These are phyloP conservation scores for Strigamia transsilvanica DNA, from an alignment of 2,888 invertebrate genomes.

Conservation along the genomic window DNA sequence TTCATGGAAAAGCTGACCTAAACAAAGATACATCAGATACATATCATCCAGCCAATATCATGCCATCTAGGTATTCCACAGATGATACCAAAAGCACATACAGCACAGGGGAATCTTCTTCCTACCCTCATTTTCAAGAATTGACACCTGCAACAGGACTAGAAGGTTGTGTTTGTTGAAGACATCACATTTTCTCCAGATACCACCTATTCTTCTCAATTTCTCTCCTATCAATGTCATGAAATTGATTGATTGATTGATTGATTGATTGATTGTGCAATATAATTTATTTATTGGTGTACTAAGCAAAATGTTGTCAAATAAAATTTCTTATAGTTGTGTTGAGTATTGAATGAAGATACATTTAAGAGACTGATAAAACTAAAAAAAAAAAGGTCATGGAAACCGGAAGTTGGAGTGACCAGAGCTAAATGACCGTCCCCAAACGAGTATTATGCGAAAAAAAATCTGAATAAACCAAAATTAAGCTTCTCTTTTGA, in stretches of 20 bases:
- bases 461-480: no score
- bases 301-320: neutral
- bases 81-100: neutral
- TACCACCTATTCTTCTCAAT: neutral
- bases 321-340: conserved; percentile 1
- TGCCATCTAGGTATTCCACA: neutral
- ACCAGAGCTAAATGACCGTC: no score
- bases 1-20: conserved; percentile 3
- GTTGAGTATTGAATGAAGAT: neutral
- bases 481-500: no score
- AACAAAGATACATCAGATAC: neutral
- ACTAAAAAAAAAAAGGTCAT: no score
- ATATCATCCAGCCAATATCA: neutral
- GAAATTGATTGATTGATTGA: neutral
- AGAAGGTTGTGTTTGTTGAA: conserved; percentile 50
- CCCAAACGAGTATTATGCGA: no score
- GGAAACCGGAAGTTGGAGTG: no score
- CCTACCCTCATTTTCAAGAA: conserved; percentile 44
- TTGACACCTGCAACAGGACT: conserved; percentile 7
- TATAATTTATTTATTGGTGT: conserved; percentile 2
- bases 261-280: neutral
- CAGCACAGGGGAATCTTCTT: neutral
- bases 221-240: neutral
- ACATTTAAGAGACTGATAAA: neutral
- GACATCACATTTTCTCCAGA: neutral